phyloP scores from a whole-genome alignment of 2,113 vertebrate species.

The Saimiri boliviensis region DNA sequence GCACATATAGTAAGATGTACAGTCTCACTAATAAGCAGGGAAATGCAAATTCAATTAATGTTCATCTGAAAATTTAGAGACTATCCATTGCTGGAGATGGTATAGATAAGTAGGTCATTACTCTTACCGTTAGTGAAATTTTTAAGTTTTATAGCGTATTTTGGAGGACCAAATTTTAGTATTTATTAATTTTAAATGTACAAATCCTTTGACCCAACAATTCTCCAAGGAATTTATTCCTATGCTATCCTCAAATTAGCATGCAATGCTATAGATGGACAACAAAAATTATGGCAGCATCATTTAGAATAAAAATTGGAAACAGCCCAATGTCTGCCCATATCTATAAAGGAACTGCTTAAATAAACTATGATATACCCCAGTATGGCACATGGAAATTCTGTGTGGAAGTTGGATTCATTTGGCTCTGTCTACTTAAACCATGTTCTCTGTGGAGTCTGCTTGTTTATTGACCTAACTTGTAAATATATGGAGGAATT shows the following conservation, averaged over 20 bases:
- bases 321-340: background rate
- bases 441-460: background rate
- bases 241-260: background rate
- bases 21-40: background rate
- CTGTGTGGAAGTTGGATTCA: background rate
- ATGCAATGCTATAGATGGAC: background rate
- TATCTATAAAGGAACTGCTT: background rate
- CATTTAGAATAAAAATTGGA: background rate
- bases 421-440: constrained; percentile 39
- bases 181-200: background rate
- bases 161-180: background rate
- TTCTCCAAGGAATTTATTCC: background rate
- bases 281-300: background rate
- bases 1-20: background rate
- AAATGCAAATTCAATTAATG: background rate
- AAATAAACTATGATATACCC: background rate
- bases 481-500: constrained; percentile 9
- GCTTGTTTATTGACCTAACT: constrained; percentile 7
- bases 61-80: background rate
- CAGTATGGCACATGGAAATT: too few relatives aligned
- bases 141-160: background rate
- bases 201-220: background rate
- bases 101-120: background rate
- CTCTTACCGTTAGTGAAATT: background rate
- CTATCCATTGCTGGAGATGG: background rate